A percentile compares a stretch with the other conserved stretches of the same genome.
Conservation (phyloP, 2,797 vertebrate genomes). For the Sebastes dallii region DNA sequence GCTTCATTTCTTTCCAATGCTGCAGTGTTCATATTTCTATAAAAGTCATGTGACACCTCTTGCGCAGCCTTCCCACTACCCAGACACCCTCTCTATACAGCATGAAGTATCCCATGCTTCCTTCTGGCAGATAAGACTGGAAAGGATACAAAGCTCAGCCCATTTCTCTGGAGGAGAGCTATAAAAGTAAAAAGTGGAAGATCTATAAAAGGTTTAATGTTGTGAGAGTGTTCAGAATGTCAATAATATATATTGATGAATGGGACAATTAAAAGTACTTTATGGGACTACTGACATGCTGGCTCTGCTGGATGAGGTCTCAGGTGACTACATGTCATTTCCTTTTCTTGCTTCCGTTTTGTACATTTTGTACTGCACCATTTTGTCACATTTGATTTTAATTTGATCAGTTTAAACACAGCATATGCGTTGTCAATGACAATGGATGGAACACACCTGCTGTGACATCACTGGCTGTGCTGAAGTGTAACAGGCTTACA, state of each 20-base stretch:
- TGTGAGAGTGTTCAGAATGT: background rate
- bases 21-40: constrained; percentile 5
- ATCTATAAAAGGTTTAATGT: constrained; percentile 7
- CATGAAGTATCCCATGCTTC: constrained; percentile 28
- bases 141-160: constrained; percentile 11
- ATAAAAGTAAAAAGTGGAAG: constrained; percentile 1
- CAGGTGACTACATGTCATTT: background rate
- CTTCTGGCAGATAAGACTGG: constrained; percentile 21
- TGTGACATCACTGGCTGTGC: background rate
- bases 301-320: background rate
- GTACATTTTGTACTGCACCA: background rate
- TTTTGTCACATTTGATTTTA: background rate
- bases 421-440: background rate
- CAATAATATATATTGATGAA: constrained; percentile 1
- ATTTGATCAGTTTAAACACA: background rate
- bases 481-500: background rate
- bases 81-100: background rate
- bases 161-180: constrained; percentile 11
- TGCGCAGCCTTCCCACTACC: background rate
- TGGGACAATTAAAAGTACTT: background rate
- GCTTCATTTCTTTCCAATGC: constrained; percentile 1
- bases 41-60: constrained; percentile 3
- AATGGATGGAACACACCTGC: background rate
- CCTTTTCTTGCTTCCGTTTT: background rate
- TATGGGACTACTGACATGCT: background rate